A percentile compares a stretch with the other conserved stretches of the same genome.
phyloP scores from a whole-genome alignment of 2,888 invertebrate species.

The Eurytoma californica region DNA sequence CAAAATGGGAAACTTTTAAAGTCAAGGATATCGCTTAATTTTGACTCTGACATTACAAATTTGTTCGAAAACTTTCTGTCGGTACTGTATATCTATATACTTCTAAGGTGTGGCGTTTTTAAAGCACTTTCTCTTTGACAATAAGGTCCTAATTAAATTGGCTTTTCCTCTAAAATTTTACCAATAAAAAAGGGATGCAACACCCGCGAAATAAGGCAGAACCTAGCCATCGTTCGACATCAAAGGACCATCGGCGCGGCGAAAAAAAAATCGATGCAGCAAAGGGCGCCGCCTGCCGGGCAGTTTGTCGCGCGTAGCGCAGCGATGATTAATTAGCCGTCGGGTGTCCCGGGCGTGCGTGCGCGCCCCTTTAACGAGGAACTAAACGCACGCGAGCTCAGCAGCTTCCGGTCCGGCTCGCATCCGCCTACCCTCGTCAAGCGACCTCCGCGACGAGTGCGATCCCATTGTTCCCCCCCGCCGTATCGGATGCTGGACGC shows the following conservation, averaged over 20 bases:
- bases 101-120: too few species aligned
- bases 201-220: too few species aligned
- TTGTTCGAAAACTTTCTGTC: too few species aligned
- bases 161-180: too few species aligned
- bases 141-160: too few species aligned
- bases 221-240: too few species aligned
- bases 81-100: too few species aligned
- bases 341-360: slow-evolving; percentile 12
- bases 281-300: background rate
- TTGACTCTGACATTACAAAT: too few species aligned
- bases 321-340: slow-evolving; percentile 50
- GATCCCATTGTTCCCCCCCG: background rate
- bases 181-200: background rate
- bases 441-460: slow-evolving; percentile 16
- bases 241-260: background rate
- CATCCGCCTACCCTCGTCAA: slow-evolving; percentile 49
- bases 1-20: too few species aligned
- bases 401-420: slow-evolving; percentile 48
- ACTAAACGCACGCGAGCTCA: slow-evolving; percentile 47
- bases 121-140: too few species aligned
- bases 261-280: background rate
- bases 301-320: slow-evolving; percentile 3
- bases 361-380: slow-evolving; percentile 44
- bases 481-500: background rate
- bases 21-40: too few species aligned